Percentiles rank a stretch among this genome's conserved stretches.
phyloP scores from a whole-genome alignment of 2,888 invertebrate species.

The Desoria tigrina region DNA sequence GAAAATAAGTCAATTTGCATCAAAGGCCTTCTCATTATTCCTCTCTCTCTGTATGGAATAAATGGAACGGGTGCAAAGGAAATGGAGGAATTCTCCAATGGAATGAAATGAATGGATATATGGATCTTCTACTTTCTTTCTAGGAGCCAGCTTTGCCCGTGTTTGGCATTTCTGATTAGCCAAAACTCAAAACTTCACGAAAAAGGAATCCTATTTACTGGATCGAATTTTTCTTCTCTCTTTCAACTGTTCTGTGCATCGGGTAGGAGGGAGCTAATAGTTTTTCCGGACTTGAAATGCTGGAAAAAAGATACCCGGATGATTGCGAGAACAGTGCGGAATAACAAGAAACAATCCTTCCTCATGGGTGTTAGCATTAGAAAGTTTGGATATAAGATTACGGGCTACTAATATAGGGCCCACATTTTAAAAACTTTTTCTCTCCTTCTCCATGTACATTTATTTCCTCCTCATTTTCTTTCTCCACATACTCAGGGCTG shows the following conservation, averaged over 20 bases:
- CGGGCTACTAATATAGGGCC: too few relatives aligned
- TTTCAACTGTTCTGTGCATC: background rate
- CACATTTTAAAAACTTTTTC: too few relatives aligned
- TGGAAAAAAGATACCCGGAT: background rate
- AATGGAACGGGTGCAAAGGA: constrained; percentile 34
- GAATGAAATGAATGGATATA: constrained; percentile 38
- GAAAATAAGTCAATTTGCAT: constrained; percentile 42
- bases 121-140: constrained; percentile 10
- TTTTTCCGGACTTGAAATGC: too few relatives aligned
- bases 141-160: constrained; percentile 17
- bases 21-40: constrained; percentile 31
- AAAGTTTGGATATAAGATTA: too few relatives aligned
- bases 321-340: background rate
- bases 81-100: constrained; percentile 40
- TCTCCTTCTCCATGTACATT: too few relatives aligned
- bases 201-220: constrained; percentile 5
- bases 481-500: too few relatives aligned
- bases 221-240: constrained; percentile 21
- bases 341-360: constrained; percentile 9
- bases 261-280: background rate
- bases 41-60: background rate
- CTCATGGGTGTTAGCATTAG: constrained; percentile 2
- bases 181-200: constrained; percentile 10
- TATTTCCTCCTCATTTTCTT: too few relatives aligned
- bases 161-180: constrained; percentile 43